Evolutionary conservation across 1,140 invertebrate species (phyloP).

Genomic region (Macrobrachium nipponense): DNA sequence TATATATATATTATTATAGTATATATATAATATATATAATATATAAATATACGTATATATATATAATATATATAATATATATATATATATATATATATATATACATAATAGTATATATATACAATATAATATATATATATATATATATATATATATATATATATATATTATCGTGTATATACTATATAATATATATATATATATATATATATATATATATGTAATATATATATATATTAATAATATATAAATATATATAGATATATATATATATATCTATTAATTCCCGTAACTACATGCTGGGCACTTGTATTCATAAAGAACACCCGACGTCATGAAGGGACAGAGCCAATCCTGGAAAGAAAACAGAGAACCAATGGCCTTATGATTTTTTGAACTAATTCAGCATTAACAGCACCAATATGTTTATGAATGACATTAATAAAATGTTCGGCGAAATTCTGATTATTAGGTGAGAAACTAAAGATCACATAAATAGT

Average conservation of each 20-base stretch:
- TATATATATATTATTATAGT: not conserved
- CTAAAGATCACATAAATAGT: too few relatives aligned
- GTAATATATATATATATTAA: slow-evolving; percentile 17
- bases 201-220: not conserved
- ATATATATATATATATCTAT: not conserved
- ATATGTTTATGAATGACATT: too few relatives aligned
- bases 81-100: not conserved
- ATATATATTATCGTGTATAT: slow-evolving; percentile 24
- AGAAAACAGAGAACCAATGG: too few relatives aligned
- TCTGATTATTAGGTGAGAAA: too few relatives aligned
- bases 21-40: slow-evolving; percentile 6
- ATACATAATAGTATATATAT: slow-evolving; percentile 12
- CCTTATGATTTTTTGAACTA: too few relatives aligned
- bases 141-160: slow-evolving; percentile 12
- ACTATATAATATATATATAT: not conserved
- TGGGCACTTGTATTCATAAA: too few relatives aligned
- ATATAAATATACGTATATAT: slow-evolving; percentile 6
- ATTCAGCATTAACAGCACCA: too few relatives aligned
- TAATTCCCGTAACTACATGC: too few relatives aligned
- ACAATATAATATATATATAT: slow-evolving; percentile 22
- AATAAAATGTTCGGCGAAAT: too few relatives aligned
- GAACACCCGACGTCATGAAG: too few relatives aligned
- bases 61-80: slow-evolving; percentile 4
- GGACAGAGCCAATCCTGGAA: too few relatives aligned
- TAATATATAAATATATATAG: slow-evolving; percentile 2